phyloP scores from a whole-genome alignment of 1,140 invertebrate species.

The Bombyx mandarina region DNA sequence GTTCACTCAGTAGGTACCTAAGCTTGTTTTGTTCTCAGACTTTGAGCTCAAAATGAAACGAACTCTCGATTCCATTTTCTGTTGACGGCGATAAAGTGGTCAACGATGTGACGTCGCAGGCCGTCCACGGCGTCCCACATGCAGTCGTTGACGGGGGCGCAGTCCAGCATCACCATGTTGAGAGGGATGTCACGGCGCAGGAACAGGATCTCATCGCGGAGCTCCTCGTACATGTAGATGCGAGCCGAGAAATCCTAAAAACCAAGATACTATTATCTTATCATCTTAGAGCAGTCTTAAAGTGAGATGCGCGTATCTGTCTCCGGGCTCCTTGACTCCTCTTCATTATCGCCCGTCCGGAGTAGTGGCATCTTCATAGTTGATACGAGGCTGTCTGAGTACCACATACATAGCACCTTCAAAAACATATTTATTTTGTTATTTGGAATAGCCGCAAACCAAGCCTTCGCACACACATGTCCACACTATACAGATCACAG shows the following conservation, averaged over 20 bases:
- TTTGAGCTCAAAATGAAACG: conserved; percentile 21
- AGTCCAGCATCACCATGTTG: conserved; percentile 85
- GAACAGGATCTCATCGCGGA: conserved; percentile 79
- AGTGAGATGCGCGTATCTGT: background rate
- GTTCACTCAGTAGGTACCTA: no score
- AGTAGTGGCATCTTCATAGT: no score
- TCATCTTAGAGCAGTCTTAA: no score
- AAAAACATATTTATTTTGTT: no score
- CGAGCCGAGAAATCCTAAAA: conserved; percentile 75
- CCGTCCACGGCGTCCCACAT: conserved; percentile 78
- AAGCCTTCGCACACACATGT: no score
- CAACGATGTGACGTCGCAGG: conserved; percentile 80
- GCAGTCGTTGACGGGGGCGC: conserved; percentile 80
- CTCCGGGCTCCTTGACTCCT: background rate
- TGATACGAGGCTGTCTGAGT: no score
- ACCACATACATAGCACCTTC: no score
- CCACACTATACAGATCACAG: no score
- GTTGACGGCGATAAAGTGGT: conserved; percentile 84
- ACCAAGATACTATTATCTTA: background rate
- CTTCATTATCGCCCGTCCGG: background rate
- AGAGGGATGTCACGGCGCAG: conserved; percentile 79
- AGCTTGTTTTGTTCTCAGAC: no score
- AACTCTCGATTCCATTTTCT: conserved; percentile 82
- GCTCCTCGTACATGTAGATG: conserved; percentile 77
- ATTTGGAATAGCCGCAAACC: no score